Conservation (phyloP, 2,797 vertebrate genomes). For the Benthosema pterotum region DNA sequence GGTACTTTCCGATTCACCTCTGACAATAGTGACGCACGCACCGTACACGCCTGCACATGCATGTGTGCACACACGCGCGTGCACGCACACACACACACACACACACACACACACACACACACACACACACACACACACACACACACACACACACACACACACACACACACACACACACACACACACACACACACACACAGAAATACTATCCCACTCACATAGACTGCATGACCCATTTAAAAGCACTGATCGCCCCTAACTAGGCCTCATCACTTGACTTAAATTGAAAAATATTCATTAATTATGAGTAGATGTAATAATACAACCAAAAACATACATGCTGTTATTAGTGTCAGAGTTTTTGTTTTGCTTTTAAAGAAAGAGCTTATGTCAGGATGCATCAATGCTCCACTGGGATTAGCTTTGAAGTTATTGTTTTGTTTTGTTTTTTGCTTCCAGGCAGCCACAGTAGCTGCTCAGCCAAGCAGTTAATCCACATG, state of each 20-base stretch:
- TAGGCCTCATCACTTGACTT: background rate
- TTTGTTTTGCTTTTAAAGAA: constrained; percentile 12
- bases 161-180: background rate
- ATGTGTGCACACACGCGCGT: background rate
- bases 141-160: too few relatives aligned
- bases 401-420: constrained; percentile 7
- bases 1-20: background rate
- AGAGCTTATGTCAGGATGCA: background rate
- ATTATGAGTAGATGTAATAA: too few relatives aligned
- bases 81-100: too few relatives aligned
- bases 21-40: background rate
- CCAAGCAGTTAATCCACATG: constrained; percentile 21
- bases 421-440: constrained; percentile 21
- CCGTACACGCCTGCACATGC: too few relatives aligned
- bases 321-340: too few relatives aligned
- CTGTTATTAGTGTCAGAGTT: background rate
- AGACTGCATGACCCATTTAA: too few relatives aligned
- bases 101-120: background rate
- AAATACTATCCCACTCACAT: too few relatives aligned
- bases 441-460: background rate
- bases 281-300: background rate
- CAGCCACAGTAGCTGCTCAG: constrained; percentile 2
- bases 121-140: background rate
- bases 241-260: too few relatives aligned
- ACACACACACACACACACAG: background rate